phyloP scores from a whole-genome alignment of 1,140 invertebrate species.

The Drosophila grimshawi region DNA sequence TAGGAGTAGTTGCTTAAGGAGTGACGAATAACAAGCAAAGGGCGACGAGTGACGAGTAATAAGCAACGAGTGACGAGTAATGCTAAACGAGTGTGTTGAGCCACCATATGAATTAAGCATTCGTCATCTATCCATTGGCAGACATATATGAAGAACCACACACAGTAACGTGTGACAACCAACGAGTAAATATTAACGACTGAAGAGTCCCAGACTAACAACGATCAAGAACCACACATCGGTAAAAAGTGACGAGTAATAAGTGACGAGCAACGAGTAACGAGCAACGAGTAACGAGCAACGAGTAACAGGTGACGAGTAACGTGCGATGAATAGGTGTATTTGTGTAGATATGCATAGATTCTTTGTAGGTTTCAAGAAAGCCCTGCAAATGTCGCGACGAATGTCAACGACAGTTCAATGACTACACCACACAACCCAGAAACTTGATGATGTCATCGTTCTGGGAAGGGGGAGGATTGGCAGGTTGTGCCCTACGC shows the following conservation, averaged over 20 bases:
- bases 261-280: background rate
- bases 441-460: conserved; percentile 31
- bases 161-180: background rate
- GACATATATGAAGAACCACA: no score
- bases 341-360: background rate
- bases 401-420: conserved; percentile 55
- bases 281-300: background rate
- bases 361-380: background rate
- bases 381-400: conserved; percentile 41
- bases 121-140: no score
- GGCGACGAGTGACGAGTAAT: background rate
- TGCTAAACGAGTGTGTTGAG: background rate
- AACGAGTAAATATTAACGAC: no score
- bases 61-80: background rate
- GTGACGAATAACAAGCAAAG: no score
- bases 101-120: no score
- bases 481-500: conserved; percentile 11
- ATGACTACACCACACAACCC: conserved; percentile 18
- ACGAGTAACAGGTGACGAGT: conserved; percentile 2
- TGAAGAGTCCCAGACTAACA: no score
- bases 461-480: background rate
- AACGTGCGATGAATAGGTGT: background rate
- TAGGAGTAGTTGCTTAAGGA: no score
- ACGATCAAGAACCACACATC: no score
- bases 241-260: background rate